Conservation (phyloP, 1,140 invertebrate species). For the Diprion similis region DNA sequence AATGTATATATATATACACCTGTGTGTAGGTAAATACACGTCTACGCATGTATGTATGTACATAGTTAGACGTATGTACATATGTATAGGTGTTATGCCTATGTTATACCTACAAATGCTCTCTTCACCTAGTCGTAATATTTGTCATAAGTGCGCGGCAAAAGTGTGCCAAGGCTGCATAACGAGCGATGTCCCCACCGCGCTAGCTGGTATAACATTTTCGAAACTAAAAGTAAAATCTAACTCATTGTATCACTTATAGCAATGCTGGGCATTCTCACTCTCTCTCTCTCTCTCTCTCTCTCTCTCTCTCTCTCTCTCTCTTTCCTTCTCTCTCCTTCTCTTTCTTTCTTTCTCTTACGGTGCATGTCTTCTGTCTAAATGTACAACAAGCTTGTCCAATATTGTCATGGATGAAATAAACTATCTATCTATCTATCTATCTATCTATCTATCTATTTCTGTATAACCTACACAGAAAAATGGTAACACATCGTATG, state of each 20-base stretch:
- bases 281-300: conserved; percentile 11
- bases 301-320: conserved; percentile 12
- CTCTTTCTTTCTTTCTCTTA: too few species aligned
- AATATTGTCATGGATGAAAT: too few species aligned
- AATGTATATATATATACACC: neutral
- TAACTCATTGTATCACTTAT: conserved; percentile 55
- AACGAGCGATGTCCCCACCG: conserved; percentile 42
- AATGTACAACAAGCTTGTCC: too few species aligned
- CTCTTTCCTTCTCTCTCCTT: too few species aligned
- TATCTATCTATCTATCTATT: too few species aligned
- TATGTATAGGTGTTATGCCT: too few species aligned
- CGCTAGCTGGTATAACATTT: conserved; percentile 57
- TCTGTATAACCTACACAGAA: too few species aligned
- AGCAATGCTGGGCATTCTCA: conserved; percentile 16
- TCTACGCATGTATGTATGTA: neutral
- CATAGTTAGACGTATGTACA: too few species aligned
- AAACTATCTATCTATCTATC: too few species aligned
- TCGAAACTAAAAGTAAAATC: conserved; percentile 65
- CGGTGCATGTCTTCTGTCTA: too few species aligned
- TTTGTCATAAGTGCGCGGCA: conserved; percentile 39
- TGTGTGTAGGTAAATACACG: neutral
- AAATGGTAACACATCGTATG: too few species aligned
- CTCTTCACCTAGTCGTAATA: conserved; percentile 36
- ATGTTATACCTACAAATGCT: too few species aligned
- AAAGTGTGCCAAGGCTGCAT: conserved; percentile 60